Base-by-base conservation (phyloP, 2,113 vertebrate species). In the Physeter macrocephalus region DNA sequence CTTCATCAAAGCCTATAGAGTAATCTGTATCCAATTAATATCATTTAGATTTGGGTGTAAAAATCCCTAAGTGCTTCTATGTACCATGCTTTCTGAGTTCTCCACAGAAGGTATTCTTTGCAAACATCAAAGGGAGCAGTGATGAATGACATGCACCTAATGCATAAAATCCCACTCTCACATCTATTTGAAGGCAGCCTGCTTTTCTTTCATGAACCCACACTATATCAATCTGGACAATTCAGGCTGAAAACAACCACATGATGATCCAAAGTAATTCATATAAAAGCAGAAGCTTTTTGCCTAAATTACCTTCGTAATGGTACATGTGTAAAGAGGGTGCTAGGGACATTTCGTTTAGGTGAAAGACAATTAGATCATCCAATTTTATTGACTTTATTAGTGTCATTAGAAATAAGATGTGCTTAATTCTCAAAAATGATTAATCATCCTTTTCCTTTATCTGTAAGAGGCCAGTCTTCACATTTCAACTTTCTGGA, bases 51-150 rank as follows among this genome's bases (percentile, higher is more conserved):
- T 96, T 95, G 54, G 49, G 23, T 92, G 23, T 96, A 95, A 95
- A 97, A 31, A 95, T 94, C 36, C n/a, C 59, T 85, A 94, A 98
- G 96, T 97, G 82, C 93, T 92, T 93, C 86, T 90, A 87, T 94
- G 83, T 93, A 82, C 29, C 46, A 62, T 57, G 36, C 85, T 71
- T 96, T 88, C 93, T 93, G 43, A 90, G 46, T 93, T 96, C 61
- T 89, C 92, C 71, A 93, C 64, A 95, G 97, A 98, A 97, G 64
- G 23, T 81, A 88, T 93, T 97, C 78, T 96, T 96, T 97, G 31
- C 49, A 94, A 81, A 97, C 92, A 96, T 97, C 97, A 98, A 98
- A 97, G 97, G 59, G 66, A 95, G 46, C 15, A 71, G 46, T 93
- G 89, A 93, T 97, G 59, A 97, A 95, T 97, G 69, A 61, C 75